A percentile compares a stretch with the other conserved stretches of the same genome.
Evolutionary conservation across 92 coral and sea anemone genomes (phyloP).

Genomic region (Palythoa heliodiscus): DNA sequence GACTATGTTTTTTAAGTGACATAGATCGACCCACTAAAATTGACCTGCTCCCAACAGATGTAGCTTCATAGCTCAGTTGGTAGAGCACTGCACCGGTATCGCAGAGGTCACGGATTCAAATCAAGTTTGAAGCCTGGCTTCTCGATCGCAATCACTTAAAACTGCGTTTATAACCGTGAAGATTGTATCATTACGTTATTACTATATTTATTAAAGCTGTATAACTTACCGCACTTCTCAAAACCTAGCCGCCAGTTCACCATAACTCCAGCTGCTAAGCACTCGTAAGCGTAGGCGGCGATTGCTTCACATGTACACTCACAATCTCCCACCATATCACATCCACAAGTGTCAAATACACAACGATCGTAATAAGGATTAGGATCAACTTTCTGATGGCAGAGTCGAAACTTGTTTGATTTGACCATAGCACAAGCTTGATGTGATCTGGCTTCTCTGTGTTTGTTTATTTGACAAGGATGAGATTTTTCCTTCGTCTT

Average conservation of each 20-base stretch:
- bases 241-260: constrained; percentile 66
- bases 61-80: too few species aligned
- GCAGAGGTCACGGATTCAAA: too few species aligned
- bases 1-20: too few species aligned
- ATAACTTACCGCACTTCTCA: constrained; percentile 62
- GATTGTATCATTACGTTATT: too few species aligned
- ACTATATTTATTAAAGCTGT: background rate
- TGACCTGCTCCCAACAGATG: too few species aligned
- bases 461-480: constrained; percentile 64
- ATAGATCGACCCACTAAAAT: too few species aligned
- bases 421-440: constrained; percentile 68
- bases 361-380: constrained; percentile 71
- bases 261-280: constrained; percentile 62
- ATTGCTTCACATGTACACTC: constrained; percentile 84
- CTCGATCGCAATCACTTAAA: too few species aligned
- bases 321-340: constrained; percentile 86
- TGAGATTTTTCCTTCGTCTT: constrained; percentile 59
- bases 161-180: too few species aligned
- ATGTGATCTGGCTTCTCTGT: constrained; percentile 75
- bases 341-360: constrained; percentile 79
- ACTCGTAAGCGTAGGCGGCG: constrained; percentile 84
- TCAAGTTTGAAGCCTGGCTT: too few species aligned
- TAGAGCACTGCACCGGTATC: too few species aligned
- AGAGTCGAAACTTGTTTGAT: constrained; percentile 60
- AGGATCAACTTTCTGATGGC: constrained; percentile 71